Conservation (phyloP, 2,797 vertebrate genomes). For the Sebastiscus tertius region DNA sequence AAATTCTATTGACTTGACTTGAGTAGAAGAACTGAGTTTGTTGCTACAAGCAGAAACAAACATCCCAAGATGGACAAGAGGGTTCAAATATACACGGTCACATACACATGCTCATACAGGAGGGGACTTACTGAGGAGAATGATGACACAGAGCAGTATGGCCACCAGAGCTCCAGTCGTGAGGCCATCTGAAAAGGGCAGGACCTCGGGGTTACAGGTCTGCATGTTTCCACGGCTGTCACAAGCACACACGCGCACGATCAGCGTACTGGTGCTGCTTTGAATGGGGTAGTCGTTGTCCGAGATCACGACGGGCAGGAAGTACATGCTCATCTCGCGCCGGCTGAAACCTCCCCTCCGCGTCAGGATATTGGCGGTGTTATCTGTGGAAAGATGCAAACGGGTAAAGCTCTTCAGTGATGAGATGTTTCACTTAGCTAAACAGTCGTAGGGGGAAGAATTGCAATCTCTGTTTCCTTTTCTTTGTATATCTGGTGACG, state of each 20-base stretch:
- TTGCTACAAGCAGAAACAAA: neutral
- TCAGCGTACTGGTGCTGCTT: slow-evolving; percentile 95
- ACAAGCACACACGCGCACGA: slow-evolving; percentile 92
- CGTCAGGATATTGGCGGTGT: slow-evolving; percentile 95
- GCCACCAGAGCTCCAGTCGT: slow-evolving; percentile 94
- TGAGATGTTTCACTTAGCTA: neutral
- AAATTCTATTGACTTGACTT: neutral
- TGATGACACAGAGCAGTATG: slow-evolving; percentile 93
- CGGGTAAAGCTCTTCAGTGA: neutral
- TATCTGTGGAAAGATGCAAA: slow-evolving; percentile 82
- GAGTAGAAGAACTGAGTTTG: neutral
- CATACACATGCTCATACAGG: neutral
- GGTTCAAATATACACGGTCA: neutral
- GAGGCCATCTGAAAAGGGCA: slow-evolving; percentile 92
- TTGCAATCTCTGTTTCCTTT: neutral
- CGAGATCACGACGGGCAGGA: slow-evolving; percentile 95
- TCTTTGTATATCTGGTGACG: neutral
- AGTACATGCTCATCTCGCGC: slow-evolving; percentile 91
- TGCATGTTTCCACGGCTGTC: slow-evolving; percentile 92
- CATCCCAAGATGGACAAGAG: neutral
- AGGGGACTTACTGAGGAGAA: slow-evolving; percentile 91
- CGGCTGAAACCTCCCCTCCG: slow-evolving; percentile 92
- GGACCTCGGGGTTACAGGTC: slow-evolving; percentile 90
- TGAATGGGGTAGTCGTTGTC: slow-evolving; percentile 96
- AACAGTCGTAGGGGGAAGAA: neutral